Percentiles rank a stretch among this genome's conserved stretches.
Evolutionary conservation across 2,888 invertebrate genomes (phyloP).

Genomic region (Oxycera nigricornis): DNA sequence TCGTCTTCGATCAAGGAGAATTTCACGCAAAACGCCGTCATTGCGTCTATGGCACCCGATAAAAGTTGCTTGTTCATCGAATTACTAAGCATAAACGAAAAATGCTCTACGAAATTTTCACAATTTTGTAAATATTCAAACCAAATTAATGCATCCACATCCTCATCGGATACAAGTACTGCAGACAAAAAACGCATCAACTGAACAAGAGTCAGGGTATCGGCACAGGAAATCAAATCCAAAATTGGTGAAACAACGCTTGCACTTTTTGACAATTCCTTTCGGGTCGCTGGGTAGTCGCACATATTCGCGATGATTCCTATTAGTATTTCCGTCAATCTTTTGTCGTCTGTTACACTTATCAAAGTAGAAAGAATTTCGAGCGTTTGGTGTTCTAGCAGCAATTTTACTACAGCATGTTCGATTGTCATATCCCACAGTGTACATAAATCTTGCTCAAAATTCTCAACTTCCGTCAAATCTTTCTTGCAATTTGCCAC

Average conservation of each 20-base stretch:
- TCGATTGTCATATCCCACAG: conserved; percentile 88
- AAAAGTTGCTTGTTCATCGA: conserved; percentile 72
- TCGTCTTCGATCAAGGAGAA: conserved; percentile 56
- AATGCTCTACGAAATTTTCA: conserved; percentile 65
- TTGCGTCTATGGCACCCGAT: conserved; percentile 67
- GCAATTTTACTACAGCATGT: conserved; percentile 74
- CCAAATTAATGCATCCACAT: conserved; percentile 62
- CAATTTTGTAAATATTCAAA: conserved; percentile 63
- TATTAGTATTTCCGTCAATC: conserved; percentile 80
- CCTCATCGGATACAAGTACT: conserved; percentile 63
- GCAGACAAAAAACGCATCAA: conserved; percentile 72
- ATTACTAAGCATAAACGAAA: conserved; percentile 76
- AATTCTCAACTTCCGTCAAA: conserved; percentile 64
- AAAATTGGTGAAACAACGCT: conserved; percentile 67
- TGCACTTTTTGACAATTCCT: conserved; percentile 66
- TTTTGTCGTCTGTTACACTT: conserved; percentile 67
- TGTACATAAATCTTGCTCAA: conserved; percentile 73
- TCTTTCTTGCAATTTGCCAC: conserved; percentile 67
- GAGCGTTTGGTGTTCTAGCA: conserved; percentile 73
- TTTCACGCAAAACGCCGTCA: conserved; percentile 66
- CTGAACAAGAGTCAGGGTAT: conserved; percentile 77
- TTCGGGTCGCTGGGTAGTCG: conserved; percentile 69
- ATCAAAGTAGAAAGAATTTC: conserved; percentile 66
- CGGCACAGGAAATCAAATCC: conserved; percentile 68
- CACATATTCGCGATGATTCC: conserved; percentile 88